Conservation (phyloP, 2,113 vertebrate species). For the Phoenicopterus ruber region DNA sequence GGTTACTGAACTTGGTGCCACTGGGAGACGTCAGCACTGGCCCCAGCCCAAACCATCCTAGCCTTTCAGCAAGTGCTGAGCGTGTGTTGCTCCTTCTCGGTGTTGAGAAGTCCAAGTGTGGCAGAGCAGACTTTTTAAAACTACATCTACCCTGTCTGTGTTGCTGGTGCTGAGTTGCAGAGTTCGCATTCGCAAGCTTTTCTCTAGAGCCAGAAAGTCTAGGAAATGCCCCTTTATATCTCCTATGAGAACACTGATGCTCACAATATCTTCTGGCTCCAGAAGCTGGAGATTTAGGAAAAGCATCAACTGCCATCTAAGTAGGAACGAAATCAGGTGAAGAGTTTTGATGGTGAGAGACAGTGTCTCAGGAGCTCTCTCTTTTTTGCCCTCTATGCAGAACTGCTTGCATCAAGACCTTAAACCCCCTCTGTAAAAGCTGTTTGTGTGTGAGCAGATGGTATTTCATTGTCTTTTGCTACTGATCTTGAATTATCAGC, state of each 20-base stretch:
- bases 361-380: not conserved
- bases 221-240: not conserved
- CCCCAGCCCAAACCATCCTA: not conserved
- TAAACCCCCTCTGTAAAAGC: constrained; percentile 58
- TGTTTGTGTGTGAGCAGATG: constrained; percentile 59
- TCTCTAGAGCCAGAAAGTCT: not conserved
- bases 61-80: not conserved
- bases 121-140: not conserved
- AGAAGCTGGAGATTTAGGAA: not conserved
- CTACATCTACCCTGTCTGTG: too few relatives aligned
- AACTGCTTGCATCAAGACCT: constrained; percentile 43
- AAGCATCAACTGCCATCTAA: not conserved
- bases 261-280: not conserved
- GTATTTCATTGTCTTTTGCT: constrained; percentile 59
- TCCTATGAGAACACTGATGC: not conserved
- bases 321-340: not conserved
- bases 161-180: not conserved
- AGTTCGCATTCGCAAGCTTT: not conserved
- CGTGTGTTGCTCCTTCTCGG: not conserved
- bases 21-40: not conserved
- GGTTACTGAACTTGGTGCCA: not conserved
- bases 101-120: not conserved
- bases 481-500: constrained; percentile 52
- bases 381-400: constrained; percentile 26
- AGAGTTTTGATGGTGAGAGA: not conserved